Percentiles rank a stretch among this genome's conserved stretches.
Conservation (phyloP, 2,113 vertebrate genomes). For the Upupa epops region DNA sequence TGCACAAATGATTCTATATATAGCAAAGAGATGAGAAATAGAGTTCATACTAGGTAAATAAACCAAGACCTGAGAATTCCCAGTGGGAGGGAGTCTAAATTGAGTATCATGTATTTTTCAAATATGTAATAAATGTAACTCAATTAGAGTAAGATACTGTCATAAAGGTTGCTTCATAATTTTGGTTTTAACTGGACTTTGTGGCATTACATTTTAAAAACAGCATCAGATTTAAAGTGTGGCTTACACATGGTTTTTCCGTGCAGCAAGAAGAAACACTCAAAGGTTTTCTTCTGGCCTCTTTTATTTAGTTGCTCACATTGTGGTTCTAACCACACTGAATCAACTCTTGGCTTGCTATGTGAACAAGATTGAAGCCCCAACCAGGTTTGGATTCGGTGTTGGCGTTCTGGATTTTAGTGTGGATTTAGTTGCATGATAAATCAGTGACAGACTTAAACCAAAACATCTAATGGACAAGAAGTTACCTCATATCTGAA, state of each 20-base stretch:
- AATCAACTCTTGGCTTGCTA: neutral
- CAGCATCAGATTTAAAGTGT: neutral
- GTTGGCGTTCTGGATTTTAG: neutral
- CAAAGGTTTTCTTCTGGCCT: neutral
- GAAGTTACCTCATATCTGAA: neutral
- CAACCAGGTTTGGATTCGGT: neutral
- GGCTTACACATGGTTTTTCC: neutral
- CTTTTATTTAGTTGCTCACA: neutral
- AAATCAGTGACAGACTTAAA: neutral
- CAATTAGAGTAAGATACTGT: neutral
- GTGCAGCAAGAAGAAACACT: neutral
- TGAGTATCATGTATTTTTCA: neutral
- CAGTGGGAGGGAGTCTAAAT: neutral
- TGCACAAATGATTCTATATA: rapidly evolving
- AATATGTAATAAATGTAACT: neutral
- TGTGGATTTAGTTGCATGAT: neutral
- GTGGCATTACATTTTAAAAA: neutral
- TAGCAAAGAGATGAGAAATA: neutral
- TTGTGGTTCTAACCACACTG: neutral
- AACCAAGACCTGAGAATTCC: neutral
- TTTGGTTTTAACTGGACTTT: neutral
- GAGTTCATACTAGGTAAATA: neutral
- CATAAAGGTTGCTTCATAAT: neutral
- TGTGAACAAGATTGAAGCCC: neutral
- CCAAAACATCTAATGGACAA: neutral